These are phyloP conservation scores for Pelusios castaneus DNA, from an alignment of 2,113 vertebrate genomes.

Conservation along the genomic window DNA sequence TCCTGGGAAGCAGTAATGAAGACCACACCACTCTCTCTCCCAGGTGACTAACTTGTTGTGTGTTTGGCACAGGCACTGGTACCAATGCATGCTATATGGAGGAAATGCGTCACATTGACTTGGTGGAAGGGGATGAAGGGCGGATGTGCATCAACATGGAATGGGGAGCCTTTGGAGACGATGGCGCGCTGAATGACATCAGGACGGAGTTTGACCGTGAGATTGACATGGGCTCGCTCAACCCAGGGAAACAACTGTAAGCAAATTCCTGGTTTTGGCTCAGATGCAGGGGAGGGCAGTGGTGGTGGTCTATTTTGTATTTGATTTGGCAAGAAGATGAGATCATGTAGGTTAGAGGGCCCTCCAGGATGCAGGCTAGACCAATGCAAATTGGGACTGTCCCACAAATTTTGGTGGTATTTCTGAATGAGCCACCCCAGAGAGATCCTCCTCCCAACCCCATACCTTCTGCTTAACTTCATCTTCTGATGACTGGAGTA, in stretches of 20 bases:
- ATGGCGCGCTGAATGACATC: constrained; percentile 86
- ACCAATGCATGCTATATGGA: constrained; percentile 99
- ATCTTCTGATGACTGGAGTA: not conserved
- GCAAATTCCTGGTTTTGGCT: constrained; percentile 43
- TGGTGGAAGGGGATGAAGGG: constrained; percentile 93
- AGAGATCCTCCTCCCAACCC: too few species aligned
- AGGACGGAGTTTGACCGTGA: constrained; percentile 91
- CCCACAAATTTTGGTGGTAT: not conserved
- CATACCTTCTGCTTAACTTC: not conserved
- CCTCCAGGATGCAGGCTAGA: not conserved
- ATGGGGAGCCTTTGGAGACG: constrained; percentile 97
- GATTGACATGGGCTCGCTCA: constrained; percentile 93
- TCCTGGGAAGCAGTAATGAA: not conserved
- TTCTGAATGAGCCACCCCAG: not conserved
- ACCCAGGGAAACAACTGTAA: constrained; percentile 96
- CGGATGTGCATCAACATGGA: constrained; percentile 98
- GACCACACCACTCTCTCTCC: accelerated
- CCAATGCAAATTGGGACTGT: not conserved
- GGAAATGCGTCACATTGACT: constrained; percentile 93
- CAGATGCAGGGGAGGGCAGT: not conserved
- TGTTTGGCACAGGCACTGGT: constrained; percentile 83
- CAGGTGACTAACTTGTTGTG: accelerated
- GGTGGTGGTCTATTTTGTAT: not conserved
- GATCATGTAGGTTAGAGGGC: not conserved
- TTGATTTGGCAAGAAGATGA: not conserved